Evolutionary conservation across 2,113 vertebrate species (phyloP).

Genomic region (Heterocephalus glaber): DNA sequence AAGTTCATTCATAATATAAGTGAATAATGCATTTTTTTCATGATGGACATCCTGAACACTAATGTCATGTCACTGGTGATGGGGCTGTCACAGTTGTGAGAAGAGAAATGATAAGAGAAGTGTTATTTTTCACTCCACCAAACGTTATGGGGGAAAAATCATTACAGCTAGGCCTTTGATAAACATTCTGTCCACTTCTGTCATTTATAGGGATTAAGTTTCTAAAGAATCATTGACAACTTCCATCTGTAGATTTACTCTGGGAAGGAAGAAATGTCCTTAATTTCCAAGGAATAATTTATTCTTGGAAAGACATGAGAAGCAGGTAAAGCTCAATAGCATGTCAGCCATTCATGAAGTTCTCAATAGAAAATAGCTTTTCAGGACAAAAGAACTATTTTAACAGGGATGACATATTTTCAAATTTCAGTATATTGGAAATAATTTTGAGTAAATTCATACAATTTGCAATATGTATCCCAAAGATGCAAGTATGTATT

Average conservation of each 20-base stretch:
- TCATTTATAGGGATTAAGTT: not conserved
- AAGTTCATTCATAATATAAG: conserved; percentile 61
- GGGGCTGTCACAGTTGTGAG: conserved; percentile 28
- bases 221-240: not conserved
- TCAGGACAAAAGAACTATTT: not conserved
- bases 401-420: not conserved
- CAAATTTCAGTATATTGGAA: not conserved
- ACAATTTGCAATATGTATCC: not conserved
- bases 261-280: not conserved
- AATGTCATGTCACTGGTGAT: conserved; percentile 45
- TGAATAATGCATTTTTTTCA: conserved; percentile 50
- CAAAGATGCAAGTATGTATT: not conserved
- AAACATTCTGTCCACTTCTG: not conserved
- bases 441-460: not conserved
- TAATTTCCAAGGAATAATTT: not conserved
- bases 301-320: not conserved
- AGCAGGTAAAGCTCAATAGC: not conserved
- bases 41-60: conserved; percentile 35
- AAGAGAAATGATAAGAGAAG: not conserved
- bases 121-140: conserved; percentile 42
- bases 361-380: not conserved
- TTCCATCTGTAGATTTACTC: not conserved
- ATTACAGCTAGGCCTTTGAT: not conserved
- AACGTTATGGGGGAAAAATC: conserved; percentile 17
- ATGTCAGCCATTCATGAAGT: not conserved